Conservation (phyloP, 1,140 invertebrate species). For the Subanguina moxae region DNA sequence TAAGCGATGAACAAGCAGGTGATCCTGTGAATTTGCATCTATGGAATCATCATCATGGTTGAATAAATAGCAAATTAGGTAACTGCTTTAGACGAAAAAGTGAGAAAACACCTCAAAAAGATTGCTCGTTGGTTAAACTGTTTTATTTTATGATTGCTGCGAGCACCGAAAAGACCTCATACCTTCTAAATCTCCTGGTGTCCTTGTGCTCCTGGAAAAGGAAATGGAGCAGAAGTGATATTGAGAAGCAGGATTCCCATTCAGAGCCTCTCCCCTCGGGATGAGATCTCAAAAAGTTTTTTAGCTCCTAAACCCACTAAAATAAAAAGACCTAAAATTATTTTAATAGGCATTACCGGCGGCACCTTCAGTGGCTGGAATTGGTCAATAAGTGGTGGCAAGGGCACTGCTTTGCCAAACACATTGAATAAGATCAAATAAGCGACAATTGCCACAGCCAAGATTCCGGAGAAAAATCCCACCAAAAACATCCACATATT, state of each 20-base stretch:
- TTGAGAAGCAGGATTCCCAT: slow-evolving; percentile 45
- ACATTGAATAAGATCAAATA: slow-evolving; percentile 26
- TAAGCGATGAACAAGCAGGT: too few relatives aligned
- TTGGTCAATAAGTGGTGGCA: slow-evolving; percentile 38
- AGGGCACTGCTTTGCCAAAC: slow-evolving; percentile 12
- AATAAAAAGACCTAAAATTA: slow-evolving; percentile 4
- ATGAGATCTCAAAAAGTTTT: slow-evolving; percentile 41
- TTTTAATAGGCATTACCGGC: slow-evolving; percentile 17
- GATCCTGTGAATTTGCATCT: too few relatives aligned
- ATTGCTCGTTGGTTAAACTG: too few relatives aligned
- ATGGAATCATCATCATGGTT: too few relatives aligned
- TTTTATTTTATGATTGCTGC: too few relatives aligned
- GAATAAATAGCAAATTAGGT: too few relatives aligned
- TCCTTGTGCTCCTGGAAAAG: slow-evolving; percentile 56
- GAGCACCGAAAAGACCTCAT: not conserved
- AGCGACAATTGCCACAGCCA: slow-evolving; percentile 25
- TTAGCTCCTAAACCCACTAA: slow-evolving; percentile 42
- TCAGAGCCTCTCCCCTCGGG: slow-evolving; percentile 49
- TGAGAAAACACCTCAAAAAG: too few relatives aligned
- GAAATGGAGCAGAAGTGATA: slow-evolving; percentile 51
- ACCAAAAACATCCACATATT: slow-evolving; percentile 29
- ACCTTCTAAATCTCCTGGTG: slow-evolving; percentile 50
- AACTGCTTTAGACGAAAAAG: too few relatives aligned
- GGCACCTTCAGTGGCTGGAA: slow-evolving; percentile 44
- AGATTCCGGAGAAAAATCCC: slow-evolving; percentile 32